Evolutionary conservation across 2,888 invertebrate genomes (phyloP), one percentile per base, ranked within the genome.

Genomic region (Sminthurides aquaticus): DNA sequence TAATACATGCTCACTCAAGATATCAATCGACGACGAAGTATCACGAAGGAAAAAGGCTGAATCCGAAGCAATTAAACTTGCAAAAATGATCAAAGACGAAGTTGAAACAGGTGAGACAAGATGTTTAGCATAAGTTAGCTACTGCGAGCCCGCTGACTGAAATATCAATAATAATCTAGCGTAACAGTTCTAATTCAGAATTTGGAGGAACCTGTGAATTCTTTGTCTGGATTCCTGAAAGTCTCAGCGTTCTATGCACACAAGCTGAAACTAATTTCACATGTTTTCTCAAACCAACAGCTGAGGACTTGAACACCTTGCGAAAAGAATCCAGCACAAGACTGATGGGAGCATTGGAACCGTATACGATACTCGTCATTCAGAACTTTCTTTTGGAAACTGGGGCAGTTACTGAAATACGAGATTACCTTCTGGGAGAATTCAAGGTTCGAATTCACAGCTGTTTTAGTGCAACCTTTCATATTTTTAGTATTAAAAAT

Each of bases 341-440:
- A 56, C 66, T 74, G 2, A 68, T 69, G 65, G 56, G 59, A 22
- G 62, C 68, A 1, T 59, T 71, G 63, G 65, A 70, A 57, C 58
- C 62, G 0, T 72, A 66, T 54, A 69, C 72, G 3, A 66, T 71
- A 2, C 63, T 74, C 24, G 71, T 68, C 1, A 67, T 74, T 49
- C 74, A 74, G 29, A 62, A 64, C 27, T 74, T 69, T 29, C 63
- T 74, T n/a, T 57, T 74, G 29, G 74, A 74, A 57, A 74, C 74
- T n/a, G 74, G 74, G 26, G 74, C 70, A 25, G 71, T 74, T 0
- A 74, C 74, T 8, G 72, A 72, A 64, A 71, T 74, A 49, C 69
- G 72, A 22, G 74, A 74, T 62, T 55, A 67, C 24, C 60, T 74
- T 20, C 11, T 65, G 8, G 67, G 61, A 22, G 74, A 74, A 54